Base-by-base conservation (phyloP, 2,888 invertebrate species). In the Standfussiana lucernea region DNA sequence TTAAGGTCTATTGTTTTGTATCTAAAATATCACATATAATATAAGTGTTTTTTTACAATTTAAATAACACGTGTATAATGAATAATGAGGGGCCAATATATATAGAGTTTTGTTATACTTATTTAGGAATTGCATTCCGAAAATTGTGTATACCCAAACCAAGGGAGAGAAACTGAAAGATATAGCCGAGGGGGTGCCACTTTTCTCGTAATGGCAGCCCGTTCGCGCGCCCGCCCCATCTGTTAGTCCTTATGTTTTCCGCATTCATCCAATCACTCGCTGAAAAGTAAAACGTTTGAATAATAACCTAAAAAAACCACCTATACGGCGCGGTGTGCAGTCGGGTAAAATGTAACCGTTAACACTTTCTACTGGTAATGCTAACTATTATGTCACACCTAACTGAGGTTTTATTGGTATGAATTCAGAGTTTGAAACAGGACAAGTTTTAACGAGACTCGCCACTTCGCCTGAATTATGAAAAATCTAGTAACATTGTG, bases 231-330 rank as follows among this genome's bases (percentile, higher is more conserved):
- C 24, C 61, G 76, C 47, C 1, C 76, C 1, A 0, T 53, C 13
- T 45, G 5, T 21, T 37, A 24, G 11, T 18, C 32, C 50, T 40
- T 74, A 67, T 85, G 59, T 79, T 74, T 74, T 79, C 47, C 66
- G 47, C 71, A 61, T 28, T 83, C 79, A 79, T 66, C 77, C 75
- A 75, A 75, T 74, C 64, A 66, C 28, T 56, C 15, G 45, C 86
- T 84, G 86, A 85, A 82, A 82, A 66, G 73, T 74, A 76, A 78
- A 82, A 78, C 71, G 53, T 79, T 68, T 86, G 75, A 82, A 82
- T 82, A 74, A 76, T 77, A 28, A 53, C 61, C 81, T 86, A 72
- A 72, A 77, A 70, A 77, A 73, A 64, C 50, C 59, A 62, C 53
- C 56, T 56, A 75, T 74, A 62, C 76, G 50, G 62, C 45, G 76